Evolutionary conservation across 2,113 vertebrate species (phyloP).

Genomic region (Sitta europaea): DNA sequence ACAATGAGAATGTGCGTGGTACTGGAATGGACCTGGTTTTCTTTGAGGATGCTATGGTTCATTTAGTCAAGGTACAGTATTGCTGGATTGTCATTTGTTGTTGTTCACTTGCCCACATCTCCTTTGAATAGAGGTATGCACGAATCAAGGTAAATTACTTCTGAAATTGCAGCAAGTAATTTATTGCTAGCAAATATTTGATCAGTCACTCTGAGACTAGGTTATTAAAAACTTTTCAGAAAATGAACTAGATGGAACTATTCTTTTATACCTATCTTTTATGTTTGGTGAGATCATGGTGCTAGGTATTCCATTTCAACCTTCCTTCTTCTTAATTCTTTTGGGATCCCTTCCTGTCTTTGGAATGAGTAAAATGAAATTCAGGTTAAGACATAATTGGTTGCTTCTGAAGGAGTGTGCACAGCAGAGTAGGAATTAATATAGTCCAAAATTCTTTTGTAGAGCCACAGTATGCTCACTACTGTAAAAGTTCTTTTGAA

Average conservation of each 20-base stretch:
- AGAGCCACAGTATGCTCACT: not conserved
- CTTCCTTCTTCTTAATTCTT: not conserved
- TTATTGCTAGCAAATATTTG: not conserved
- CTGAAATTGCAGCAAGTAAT: not conserved
- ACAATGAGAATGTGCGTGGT: constrained; percentile 87
- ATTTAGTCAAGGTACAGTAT: constrained; percentile 90
- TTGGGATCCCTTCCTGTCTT: not conserved
- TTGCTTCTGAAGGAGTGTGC: not conserved
- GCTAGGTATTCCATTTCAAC: not conserved
- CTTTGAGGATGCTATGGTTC: constrained; percentile 90
- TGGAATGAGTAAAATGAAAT: not conserved
- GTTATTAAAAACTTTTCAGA: not conserved
- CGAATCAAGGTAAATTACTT: not conserved
- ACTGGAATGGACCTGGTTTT: constrained; percentile 92
- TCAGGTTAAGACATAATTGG: not conserved
- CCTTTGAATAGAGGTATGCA: not conserved
- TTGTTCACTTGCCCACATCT: not conserved
- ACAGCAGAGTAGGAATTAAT: not conserved
- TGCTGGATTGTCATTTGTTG: not conserved
- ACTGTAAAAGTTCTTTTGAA: not conserved
- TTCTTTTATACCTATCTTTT: not conserved
- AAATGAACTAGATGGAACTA: not conserved
- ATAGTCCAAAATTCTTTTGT: not conserved
- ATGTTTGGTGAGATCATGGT: not conserved
- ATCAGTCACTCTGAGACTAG: not conserved